Percentiles rank a stretch among this genome's conserved stretches.
phyloP scores from a whole-genome alignment of 2,888 invertebrate species.

The Tipula helvola region DNA sequence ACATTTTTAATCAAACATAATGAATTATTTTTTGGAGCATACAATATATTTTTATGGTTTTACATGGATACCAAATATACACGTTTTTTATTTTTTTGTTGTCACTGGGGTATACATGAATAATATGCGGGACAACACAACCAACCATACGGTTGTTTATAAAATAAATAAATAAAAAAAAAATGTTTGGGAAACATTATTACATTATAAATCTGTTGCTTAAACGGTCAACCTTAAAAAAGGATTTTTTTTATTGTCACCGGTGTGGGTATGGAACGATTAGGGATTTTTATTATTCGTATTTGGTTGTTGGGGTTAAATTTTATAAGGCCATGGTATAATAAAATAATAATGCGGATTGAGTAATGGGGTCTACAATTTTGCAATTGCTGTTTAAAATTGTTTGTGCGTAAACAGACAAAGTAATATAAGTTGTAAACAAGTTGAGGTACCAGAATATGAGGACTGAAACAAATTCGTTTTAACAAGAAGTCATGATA shows the following conservation, averaged over 20 bases:
- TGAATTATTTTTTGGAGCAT: neutral
- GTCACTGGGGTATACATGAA: neutral
- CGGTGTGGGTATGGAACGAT: neutral
- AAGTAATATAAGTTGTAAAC: too few relatives aligned
- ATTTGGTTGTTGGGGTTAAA: neutral
- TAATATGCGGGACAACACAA: neutral
- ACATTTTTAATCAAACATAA: neutral
- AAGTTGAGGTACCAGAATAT: too few relatives aligned
- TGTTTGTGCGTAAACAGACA: too few relatives aligned
- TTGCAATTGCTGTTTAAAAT: too few relatives aligned
- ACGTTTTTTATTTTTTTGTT: neutral
- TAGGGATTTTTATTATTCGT: neutral
- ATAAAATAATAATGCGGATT: neutral
- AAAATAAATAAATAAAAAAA: neutral
- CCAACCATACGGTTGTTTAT: neutral
- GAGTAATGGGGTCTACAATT: neutral
- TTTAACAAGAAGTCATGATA: too few relatives aligned
- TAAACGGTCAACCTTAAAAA: neutral
- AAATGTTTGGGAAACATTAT: neutral
- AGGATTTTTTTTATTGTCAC: neutral
- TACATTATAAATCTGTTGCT: neutral
- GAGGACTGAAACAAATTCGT: too few relatives aligned
- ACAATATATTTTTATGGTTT: neutral
- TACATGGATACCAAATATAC: neutral
- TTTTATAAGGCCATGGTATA: neutral